These are phyloP conservation scores for Pseudorasbora parva DNA, from an alignment of 2,113 vertebrate species.

Conservation along the genomic window DNA sequence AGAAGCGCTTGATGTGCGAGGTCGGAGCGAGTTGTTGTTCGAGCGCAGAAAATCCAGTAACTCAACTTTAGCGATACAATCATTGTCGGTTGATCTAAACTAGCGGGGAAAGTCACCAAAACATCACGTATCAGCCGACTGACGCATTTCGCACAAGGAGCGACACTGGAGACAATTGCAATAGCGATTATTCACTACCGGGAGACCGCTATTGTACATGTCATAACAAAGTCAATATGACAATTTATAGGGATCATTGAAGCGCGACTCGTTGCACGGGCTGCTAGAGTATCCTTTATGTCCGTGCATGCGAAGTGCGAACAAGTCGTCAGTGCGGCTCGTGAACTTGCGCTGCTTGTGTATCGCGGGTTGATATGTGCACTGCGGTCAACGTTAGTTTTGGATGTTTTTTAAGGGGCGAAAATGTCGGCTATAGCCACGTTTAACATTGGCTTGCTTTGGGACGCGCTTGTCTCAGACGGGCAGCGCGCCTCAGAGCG, in stretches of 20 bases:
- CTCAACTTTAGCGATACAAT: neutral
- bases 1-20: constrained; percentile 70
- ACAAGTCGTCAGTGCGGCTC: constrained; percentile 64
- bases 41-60: neutral
- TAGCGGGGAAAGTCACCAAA: constrained; percentile 42
- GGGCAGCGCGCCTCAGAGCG: constrained; percentile 60
- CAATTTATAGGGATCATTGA: neutral
- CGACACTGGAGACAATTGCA: constrained; percentile 10
- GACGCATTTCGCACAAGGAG: constrained; percentile 44
- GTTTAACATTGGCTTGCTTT: constrained; percentile 39
- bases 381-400: neutral
- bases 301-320: constrained; percentile 68
- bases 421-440: constrained; percentile 40
- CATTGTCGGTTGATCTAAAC: neutral
- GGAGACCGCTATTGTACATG: neutral
- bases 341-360: constrained; percentile 63
- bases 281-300: constrained; percentile 43
- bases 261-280: constrained; percentile 55
- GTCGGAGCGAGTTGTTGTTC: neutral
- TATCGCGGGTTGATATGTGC: neutral
- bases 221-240: neutral
- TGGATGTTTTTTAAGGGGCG: neutral
- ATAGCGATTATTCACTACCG: neutral
- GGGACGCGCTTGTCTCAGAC: constrained; percentile 50
- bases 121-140: constrained; percentile 43